A percentile compares a stretch with the other conserved stretches of the same genome.
These are phyloP conservation scores for Spinus pinus DNA, from an alignment of 2,797 vertebrate species.

Conservation along the genomic window DNA sequence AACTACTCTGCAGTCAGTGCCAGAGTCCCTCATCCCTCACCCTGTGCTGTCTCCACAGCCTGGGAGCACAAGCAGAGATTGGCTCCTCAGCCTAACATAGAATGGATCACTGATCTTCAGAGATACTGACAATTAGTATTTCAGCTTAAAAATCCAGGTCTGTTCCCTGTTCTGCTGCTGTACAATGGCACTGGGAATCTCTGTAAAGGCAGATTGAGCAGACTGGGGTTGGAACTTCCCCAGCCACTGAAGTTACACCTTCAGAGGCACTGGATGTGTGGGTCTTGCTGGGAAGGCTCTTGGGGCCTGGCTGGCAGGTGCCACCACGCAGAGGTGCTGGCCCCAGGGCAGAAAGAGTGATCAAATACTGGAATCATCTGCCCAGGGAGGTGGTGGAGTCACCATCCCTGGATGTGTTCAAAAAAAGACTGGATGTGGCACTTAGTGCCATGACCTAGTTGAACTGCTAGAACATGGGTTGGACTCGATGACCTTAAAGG, in stretches of 20 bases:
- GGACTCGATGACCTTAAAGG: too few relatives aligned
- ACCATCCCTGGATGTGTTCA: too few relatives aligned
- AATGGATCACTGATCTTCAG: background rate
- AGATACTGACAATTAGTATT: background rate
- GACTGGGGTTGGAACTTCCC: background rate
- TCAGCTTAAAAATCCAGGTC: background rate
- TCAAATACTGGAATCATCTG: too few relatives aligned
- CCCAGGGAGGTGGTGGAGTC: too few relatives aligned
- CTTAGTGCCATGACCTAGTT: too few relatives aligned
- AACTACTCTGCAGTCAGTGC: background rate
- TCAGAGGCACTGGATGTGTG: background rate
- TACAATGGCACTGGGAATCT: background rate
- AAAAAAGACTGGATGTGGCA: too few relatives aligned
- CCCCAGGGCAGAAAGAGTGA: background rate
- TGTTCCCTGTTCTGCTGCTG: background rate
- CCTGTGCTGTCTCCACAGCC: background rate
- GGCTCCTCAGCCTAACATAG: background rate
- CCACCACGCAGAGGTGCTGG: background rate
- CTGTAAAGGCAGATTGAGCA: background rate
- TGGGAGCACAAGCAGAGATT: background rate
- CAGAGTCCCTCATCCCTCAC: background rate
- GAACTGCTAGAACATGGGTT: too few relatives aligned
- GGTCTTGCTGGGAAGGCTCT: background rate
- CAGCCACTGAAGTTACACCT: background rate
- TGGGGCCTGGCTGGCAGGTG: background rate